These are phyloP conservation scores for Lacerta viridis DNA, from an alignment of 2,797 vertebrate species.

Conservation along the genomic window DNA sequence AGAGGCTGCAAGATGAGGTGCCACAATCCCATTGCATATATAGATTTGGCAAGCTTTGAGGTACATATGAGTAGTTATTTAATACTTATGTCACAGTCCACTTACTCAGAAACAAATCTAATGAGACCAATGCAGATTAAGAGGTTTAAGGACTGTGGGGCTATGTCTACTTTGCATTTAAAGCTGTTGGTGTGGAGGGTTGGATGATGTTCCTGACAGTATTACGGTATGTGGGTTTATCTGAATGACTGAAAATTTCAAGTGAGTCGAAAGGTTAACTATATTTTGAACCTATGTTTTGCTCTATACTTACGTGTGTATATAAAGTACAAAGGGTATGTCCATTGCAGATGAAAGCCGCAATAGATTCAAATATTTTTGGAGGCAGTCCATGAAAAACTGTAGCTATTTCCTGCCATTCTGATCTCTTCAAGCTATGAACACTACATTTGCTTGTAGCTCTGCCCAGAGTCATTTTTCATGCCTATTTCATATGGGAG, in stretches of 20 bases:
- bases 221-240: conserved; percentile 24
- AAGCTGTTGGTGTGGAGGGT: not conserved
- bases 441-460: not conserved
- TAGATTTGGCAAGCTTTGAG: not conserved
- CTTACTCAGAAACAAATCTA: not conserved
- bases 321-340: conserved; percentile 41
- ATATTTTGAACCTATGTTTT: conserved; percentile 29
- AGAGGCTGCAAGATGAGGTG: not conserved
- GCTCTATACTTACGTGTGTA: conserved; percentile 21
- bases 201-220: conserved; percentile 23
- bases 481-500: conserved; percentile 9
- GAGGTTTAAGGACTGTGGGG: not conserved
- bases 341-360: conserved; percentile 32
- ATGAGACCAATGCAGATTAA: not conserved
- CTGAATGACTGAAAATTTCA: conserved; percentile 37
- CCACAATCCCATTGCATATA: not conserved
- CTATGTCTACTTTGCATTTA: conserved; percentile 11
- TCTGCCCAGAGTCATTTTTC: conserved; percentile 36
- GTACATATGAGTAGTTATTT: conserved; percentile 2
- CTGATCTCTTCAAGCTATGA: conserved; percentile 17
- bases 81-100: not conserved
- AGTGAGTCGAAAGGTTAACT: conserved; percentile 15
- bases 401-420: conserved; percentile 22
- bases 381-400: conserved; percentile 30
- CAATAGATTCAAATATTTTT: conserved; percentile 53